These are phyloP conservation scores for Platycheirus albimanus DNA, from an alignment of 2,888 invertebrate species.

Conservation along the genomic window DNA sequence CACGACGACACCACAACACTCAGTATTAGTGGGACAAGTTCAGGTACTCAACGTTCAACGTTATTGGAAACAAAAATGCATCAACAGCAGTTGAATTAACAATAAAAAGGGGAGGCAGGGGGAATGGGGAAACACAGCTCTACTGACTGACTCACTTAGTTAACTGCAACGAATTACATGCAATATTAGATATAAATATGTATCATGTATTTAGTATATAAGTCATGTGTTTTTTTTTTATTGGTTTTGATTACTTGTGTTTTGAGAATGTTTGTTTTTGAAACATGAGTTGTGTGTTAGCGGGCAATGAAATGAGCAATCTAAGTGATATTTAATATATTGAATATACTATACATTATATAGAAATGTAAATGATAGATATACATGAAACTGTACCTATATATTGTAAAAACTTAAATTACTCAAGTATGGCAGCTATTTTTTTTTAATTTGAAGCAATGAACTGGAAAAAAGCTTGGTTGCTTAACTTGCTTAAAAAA, in stretches of 20 bases:
- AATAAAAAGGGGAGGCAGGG: not conserved
- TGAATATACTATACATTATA: not conserved
- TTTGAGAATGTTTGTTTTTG: constrained; percentile 16
- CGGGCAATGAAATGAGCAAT: constrained; percentile 29
- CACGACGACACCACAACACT: no score
- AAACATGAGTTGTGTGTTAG: constrained; percentile 39
- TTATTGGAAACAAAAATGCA: constrained; percentile 23
- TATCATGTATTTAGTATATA: constrained; percentile 27
- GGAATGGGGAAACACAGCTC: not conserved
- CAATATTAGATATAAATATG: constrained; percentile 50
- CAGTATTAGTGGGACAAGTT: constrained; percentile 64
- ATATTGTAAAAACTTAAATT: no score
- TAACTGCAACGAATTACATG: constrained; percentile 20
- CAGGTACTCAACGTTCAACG: constrained; percentile 41
- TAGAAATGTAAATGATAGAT: not conserved
- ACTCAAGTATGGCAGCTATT: no score
- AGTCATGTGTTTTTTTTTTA: not conserved
- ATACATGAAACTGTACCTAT: no score
- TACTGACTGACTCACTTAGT: constrained; percentile 24
- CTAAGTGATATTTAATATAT: not conserved
- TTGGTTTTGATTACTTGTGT: constrained; percentile 34
- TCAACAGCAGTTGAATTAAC: constrained; percentile 35
- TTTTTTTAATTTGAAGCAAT: constrained; percentile 17
- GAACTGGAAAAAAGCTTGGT: constrained; percentile 7
- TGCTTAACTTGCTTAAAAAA: not conserved